Evolutionary conservation across 2,888 invertebrate genomes (phyloP).

Genomic region (Apodemia mormo): DNA sequence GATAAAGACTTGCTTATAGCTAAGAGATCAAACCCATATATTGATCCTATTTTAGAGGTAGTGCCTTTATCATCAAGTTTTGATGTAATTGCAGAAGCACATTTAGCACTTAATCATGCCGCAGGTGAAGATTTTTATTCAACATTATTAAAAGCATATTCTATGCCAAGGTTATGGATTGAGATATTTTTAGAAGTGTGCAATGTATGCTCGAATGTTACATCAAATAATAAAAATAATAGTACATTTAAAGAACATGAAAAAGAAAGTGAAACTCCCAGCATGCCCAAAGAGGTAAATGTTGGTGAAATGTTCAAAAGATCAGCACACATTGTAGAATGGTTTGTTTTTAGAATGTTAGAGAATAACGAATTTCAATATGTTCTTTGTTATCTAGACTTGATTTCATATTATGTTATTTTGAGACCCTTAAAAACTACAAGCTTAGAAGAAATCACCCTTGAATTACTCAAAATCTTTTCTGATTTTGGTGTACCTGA

Average conservation of each 20-base stretch:
- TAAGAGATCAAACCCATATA: background rate
- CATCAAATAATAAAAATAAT: background rate
- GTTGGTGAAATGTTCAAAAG: background rate
- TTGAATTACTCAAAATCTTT: constrained; percentile 12
- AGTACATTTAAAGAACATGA: background rate
- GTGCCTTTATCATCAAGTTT: background rate
- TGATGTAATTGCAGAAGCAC: constrained; percentile 5
- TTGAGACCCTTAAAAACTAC: background rate
- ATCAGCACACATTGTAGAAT: background rate
- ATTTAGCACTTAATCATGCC: background rate
- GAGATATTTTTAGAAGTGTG: constrained; percentile 1
- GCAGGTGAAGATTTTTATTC: background rate
- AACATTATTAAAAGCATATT: background rate
- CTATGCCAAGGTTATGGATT: background rate
- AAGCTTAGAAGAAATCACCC: background rate
- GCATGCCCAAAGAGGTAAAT: background rate
- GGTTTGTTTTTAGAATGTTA: background rate
- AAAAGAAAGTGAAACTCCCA: background rate
- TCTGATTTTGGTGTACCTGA: constrained; percentile 15
- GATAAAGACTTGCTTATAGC: constrained; percentile 14
- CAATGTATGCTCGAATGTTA: background rate
- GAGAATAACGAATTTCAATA: constrained; percentile 6
- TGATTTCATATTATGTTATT: background rate
- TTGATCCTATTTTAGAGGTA: constrained; percentile 1
- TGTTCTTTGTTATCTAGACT: constrained; percentile 15